A percentile compares a stretch with the other conserved stretches of the same genome.
Evolutionary conservation across 1,140 invertebrate species (phyloP).

Genomic region (Brachionus angularis): DNA sequence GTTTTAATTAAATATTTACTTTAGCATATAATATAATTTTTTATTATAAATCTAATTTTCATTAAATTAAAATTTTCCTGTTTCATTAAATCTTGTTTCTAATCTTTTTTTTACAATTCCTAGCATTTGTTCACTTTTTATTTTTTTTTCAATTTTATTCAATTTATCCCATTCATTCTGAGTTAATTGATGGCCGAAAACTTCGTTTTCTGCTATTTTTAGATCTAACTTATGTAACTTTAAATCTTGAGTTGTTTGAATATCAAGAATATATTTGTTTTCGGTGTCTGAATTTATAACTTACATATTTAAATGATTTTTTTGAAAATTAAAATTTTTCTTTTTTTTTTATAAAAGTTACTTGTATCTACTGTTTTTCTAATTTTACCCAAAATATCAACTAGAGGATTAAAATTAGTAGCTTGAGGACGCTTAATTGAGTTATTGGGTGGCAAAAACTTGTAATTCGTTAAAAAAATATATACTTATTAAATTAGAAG

Average conservation of each 20-base stretch:
- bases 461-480: too few relatives aligned
- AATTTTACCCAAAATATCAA: conserved; percentile 15
- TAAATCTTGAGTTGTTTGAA: conserved; percentile 9
- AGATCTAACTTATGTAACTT: conserved; percentile 38
- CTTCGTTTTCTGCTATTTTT: conserved; percentile 32
- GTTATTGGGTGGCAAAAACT: too few relatives aligned
- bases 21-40: too few relatives aligned
- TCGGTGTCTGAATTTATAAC: conserved; percentile 15
- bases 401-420: too few relatives aligned
- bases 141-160: conserved; percentile 4
- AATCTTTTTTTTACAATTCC: conserved; percentile 27
- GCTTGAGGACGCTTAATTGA: too few relatives aligned
- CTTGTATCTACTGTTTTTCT: neutral
- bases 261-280: conserved; percentile 1
- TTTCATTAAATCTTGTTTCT: conserved; percentile 36
- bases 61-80: conserved; percentile 10
- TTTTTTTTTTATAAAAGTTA: too few relatives aligned
- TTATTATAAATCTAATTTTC: neutral
- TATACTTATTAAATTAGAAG: too few relatives aligned
- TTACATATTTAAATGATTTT: neutral
- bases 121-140: conserved; percentile 43
- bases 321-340: too few relatives aligned
- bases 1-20: too few relatives aligned
- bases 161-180: conserved; percentile 35
- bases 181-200: conserved; percentile 22